A percentile compares a stretch with the other conserved stretches of the same genome.
phyloP scores from a whole-genome alignment of 2,888 invertebrate genomes.

The Neoitamus cyanurus region DNA sequence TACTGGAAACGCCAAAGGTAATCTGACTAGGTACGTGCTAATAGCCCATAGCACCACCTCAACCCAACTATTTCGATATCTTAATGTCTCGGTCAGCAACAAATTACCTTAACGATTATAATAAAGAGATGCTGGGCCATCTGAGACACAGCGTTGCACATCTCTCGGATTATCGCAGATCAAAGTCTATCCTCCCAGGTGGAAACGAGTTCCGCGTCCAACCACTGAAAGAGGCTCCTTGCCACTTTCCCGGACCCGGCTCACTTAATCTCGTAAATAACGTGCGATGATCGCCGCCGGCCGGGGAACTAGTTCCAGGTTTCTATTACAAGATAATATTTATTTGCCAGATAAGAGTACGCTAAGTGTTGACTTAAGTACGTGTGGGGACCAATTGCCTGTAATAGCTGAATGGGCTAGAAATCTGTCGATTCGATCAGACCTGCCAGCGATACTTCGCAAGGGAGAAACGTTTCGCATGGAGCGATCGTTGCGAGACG shows the following conservation, averaged over 20 bases:
- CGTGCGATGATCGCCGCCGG: conserved; percentile 31
- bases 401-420: background rate
- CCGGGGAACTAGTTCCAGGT: conserved; percentile 25
- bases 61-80: conserved; percentile 9
- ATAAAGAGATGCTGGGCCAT: background rate
- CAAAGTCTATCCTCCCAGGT: background rate
- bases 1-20: background rate
- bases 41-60: background rate
- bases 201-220: conserved; percentile 19
- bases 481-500: background rate
- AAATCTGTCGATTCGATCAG: background rate
- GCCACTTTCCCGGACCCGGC: background rate
- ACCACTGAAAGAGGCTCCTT: background rate
- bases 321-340: conserved; percentile 33
- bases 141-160: background rate
- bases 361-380: conserved; percentile 32
- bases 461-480: background rate
- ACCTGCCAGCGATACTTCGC: background rate
- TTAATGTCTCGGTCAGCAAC: background rate
- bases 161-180: background rate
- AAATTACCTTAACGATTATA: conserved; percentile 25
- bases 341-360: conserved; percentile 29
- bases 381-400: conserved; percentile 18
- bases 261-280: conserved; percentile 26
- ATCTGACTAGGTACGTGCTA: background rate